These are phyloP conservation scores for Eupithecia exiguata DNA, from an alignment of 2,888 invertebrate genomes.

Conservation along the genomic window DNA sequence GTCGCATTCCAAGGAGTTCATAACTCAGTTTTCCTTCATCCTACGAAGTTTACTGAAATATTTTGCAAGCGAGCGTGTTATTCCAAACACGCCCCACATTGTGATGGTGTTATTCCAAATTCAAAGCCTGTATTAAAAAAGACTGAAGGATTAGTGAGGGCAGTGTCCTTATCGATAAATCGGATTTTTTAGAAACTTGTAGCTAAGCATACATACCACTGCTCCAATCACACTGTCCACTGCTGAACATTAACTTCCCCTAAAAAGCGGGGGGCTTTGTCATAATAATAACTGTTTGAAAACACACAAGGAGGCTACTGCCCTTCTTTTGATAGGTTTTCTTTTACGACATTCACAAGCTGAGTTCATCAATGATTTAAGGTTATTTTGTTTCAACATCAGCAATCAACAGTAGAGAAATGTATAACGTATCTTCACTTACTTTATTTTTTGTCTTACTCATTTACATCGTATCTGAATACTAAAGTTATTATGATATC, in stretches of 20 bases:
- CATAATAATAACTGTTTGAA: not conserved
- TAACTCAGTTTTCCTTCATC: not conserved
- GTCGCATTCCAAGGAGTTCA: not conserved
- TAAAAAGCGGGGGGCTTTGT: too few relatives aligned
- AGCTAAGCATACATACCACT: not conserved
- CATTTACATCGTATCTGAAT: not conserved
- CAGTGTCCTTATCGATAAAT: not conserved
- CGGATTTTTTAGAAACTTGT: not conserved
- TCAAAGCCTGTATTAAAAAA: constrained; percentile 70
- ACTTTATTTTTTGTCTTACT: not conserved
- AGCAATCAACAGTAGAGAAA: not conserved
- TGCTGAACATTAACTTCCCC: not conserved
- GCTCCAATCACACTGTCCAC: too few relatives aligned
- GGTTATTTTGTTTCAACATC: too few relatives aligned
- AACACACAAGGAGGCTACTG: not conserved
- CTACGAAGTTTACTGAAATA: constrained; percentile 5
- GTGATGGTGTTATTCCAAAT: constrained; percentile 77
- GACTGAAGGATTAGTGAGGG: not conserved
- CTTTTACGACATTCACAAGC: too few relatives aligned
- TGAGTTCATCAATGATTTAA: too few relatives aligned
- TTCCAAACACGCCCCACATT: constrained; percentile 67
- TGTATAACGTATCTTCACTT: not conserved
- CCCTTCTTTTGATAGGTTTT: too few relatives aligned
- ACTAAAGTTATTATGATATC: not conserved
- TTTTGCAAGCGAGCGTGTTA: constrained; percentile 39